Conservation (phyloP, 2,888 invertebrate genomes). For the Sminthurinus aureus region DNA sequence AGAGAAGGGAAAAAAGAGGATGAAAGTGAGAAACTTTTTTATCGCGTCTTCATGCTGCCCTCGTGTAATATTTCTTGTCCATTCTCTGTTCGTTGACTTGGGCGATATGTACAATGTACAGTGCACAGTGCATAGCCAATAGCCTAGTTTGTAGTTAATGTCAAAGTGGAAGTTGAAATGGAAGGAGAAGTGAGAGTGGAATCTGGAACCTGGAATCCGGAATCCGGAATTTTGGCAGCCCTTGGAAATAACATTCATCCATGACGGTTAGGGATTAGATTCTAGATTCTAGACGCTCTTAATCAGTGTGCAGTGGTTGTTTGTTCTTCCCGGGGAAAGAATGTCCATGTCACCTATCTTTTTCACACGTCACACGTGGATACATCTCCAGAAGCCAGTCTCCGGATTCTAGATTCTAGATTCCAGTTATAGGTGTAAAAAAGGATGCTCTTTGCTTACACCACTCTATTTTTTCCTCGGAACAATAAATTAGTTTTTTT, state of each 20-base stretch:
- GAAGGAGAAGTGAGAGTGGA: too few species aligned
- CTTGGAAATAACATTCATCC: too few species aligned
- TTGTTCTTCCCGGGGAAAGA: background rate
- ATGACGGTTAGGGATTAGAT: too few species aligned
- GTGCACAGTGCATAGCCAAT: too few species aligned
- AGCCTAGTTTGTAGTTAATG: too few species aligned
- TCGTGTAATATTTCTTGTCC: conserved; percentile 1
- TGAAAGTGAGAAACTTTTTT: background rate
- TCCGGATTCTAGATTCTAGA: background rate
- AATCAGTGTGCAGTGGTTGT: too few species aligned
- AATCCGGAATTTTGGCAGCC: too few species aligned
- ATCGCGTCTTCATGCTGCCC: background rate
- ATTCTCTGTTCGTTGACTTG: background rate
- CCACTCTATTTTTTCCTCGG: background rate
- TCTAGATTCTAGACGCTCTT: too few species aligned
- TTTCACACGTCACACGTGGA: background rate
- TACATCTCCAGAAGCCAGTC: background rate
- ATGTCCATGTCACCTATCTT: conserved; percentile 3
- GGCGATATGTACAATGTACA: background rate
- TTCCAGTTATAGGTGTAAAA: background rate
- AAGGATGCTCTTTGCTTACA: background rate
- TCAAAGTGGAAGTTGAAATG: too few species aligned
- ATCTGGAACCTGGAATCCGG: too few species aligned
- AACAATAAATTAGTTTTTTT: conserved; percentile 16
- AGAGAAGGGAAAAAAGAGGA: background rate